Percentiles rank a stretch among this genome's conserved stretches.
Evolutionary conservation across 2,888 invertebrate genomes (phyloP).

Genomic region (Apamea sordens): DNA sequence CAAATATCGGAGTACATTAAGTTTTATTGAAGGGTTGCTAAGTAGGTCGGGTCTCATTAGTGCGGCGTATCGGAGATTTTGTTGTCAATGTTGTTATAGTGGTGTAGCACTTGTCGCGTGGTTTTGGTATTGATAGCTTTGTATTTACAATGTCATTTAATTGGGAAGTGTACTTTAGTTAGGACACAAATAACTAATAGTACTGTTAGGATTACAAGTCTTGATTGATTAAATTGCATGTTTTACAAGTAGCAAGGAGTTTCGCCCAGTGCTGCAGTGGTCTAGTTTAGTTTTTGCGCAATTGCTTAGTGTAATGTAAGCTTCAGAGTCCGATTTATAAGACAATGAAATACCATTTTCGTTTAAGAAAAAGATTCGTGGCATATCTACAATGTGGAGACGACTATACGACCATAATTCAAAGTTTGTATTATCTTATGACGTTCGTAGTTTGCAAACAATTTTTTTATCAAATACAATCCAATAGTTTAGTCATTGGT

Average conservation of each 20-base stretch:
- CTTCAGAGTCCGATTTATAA: neutral
- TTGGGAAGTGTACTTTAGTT: conserved; percentile 23
- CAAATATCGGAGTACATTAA: conserved; percentile 69
- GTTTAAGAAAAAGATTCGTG: neutral
- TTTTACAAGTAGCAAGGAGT: neutral
- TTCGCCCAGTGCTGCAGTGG: neutral
- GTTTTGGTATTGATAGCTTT: conserved; percentile 10
- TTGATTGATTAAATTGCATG: conserved; percentile 2
- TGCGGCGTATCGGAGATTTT: conserved; percentile 33
- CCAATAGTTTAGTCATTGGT: no score
- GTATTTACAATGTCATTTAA: conserved; percentile 25
- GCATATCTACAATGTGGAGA: neutral
- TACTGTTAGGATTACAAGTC: neutral
- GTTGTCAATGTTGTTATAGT: conserved; percentile 22
- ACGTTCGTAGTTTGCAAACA: no score
- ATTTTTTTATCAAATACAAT: no score
- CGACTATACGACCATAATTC: neutral
- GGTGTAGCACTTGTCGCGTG: conserved; percentile 25
- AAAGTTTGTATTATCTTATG: neutral
- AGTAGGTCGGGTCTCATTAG: conserved; percentile 66
- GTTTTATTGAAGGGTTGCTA: conserved; percentile 64
- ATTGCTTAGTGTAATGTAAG: neutral
- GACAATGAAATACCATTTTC: neutral
- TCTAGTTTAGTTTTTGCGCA: neutral
- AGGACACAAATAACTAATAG: no score